Evolutionary conservation across 2,113 vertebrate species (phyloP).

Genomic region (Bubo bubo): DNA sequence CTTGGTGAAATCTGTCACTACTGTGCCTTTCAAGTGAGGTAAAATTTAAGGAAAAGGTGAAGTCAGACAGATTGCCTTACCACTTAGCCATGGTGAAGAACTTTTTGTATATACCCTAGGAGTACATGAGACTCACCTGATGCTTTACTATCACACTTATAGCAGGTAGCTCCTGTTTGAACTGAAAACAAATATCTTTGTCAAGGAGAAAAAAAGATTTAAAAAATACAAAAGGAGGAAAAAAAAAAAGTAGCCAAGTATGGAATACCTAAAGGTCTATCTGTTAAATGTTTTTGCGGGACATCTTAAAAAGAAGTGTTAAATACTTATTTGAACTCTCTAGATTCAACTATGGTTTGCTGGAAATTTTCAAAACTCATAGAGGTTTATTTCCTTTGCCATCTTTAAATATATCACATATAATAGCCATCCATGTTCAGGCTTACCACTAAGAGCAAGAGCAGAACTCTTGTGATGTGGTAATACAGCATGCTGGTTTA

Average conservation of each 20-base stretch:
- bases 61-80: not conserved
- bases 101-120: not conserved
- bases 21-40: not conserved
- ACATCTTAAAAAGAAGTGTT: not conserved
- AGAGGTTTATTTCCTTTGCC: not conserved
- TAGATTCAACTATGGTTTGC: not conserved
- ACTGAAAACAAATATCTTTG: not conserved
- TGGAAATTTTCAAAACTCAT: not conserved
- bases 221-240: rapidly evolving
- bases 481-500: not conserved
- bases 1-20: conserved; percentile 2
- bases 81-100: not conserved
- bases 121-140: not conserved
- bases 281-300: not conserved
- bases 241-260: not conserved
- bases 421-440: not conserved
- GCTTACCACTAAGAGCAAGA: not conserved
- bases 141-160: not conserved
- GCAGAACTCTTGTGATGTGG: not conserved
- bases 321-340: not conserved
- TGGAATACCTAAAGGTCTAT: not conserved
- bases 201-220: not conserved
- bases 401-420: not conserved
- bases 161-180: not conserved
- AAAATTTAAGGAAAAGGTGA: conserved; percentile 24